phyloP scores from a whole-genome alignment of 2,797 vertebrate genomes.

The Siniperca undulata region DNA sequence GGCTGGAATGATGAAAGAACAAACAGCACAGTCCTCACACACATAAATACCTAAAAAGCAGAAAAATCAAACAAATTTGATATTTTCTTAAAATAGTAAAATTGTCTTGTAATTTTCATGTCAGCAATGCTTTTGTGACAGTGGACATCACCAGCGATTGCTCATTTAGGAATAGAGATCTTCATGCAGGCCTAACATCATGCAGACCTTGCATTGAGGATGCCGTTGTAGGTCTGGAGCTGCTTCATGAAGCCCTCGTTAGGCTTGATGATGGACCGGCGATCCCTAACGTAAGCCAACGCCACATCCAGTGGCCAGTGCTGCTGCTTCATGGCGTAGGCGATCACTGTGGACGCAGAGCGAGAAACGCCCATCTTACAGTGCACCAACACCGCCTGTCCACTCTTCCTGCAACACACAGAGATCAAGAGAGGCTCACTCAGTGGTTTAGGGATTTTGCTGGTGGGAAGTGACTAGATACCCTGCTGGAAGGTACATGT shows the following conservation, averaged over 20 bases:
- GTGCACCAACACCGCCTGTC: slow-evolving; percentile 91
- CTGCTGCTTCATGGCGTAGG: slow-evolving; percentile 95
- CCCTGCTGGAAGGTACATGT: background rate
- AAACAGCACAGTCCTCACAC: background rate
- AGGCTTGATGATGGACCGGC: slow-evolving; percentile 89
- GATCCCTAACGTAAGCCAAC: slow-evolving; percentile 86
- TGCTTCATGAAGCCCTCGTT: slow-evolving; percentile 95
- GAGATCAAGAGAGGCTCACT: background rate
- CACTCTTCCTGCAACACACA: slow-evolving; percentile 81
- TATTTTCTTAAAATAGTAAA: background rate
- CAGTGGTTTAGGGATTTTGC: background rate
- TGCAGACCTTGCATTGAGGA: slow-evolving; percentile 91
- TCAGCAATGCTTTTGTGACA: background rate
- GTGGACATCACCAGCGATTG: background rate
- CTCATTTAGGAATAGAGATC: background rate
- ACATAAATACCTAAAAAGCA: background rate
- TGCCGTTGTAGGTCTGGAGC: slow-evolving; percentile 95
- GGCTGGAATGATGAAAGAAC: slow-evolving; percentile 65
- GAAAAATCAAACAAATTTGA: background rate
- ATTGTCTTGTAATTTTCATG: background rate
- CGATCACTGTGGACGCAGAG: slow-evolving; percentile 94
- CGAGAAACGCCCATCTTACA: slow-evolving; percentile 98
- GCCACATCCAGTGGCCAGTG: slow-evolving; percentile 90
- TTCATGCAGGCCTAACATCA: background rate
- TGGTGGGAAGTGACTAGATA: background rate